Evolutionary conservation across 92 coral and sea anemone genomes (phyloP), one percentile per base, ranked within the genome.

Genomic region (Porites cylindrica): DNA sequence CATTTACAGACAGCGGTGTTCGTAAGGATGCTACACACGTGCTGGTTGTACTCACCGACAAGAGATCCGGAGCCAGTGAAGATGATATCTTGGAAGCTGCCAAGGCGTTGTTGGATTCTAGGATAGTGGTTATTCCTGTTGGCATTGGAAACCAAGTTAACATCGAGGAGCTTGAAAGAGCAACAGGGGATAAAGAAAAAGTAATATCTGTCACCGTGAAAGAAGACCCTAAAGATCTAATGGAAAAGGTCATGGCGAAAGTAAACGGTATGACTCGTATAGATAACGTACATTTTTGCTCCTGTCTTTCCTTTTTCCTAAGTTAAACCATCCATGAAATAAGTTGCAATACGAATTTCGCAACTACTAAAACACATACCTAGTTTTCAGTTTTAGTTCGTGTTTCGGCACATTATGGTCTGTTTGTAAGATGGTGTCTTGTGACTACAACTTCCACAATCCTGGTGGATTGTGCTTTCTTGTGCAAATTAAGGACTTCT

Each of bases 121-220:
- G 90, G 21, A 88, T 96, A 32, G 88, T 83, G 77, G 92, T 96
- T 53, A 91, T 96, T 54, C 96, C 98, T 32, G 98, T 96, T 82
- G 96, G 90, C 50, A 72, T 96, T 74, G 94, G 96, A 51, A 80
- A 92, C 84, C 85, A 90, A 84, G 96, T 86, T 64, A 72, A 88
- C 66, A 52, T 12, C 17, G 71, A 70, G 0, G 96, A 93, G 66
- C 51, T 93, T n/a, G 86, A 52, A 43, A 58, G 66, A n/a, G 54
- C 76, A 10, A 83, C 87, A 12, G 38, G 18, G 1, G 72, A 90
- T 47, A 61, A 84, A 29, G 90, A 81, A 14, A 88, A 88, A 52
- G 86, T 91, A 24, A 75, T 93, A 18, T 75, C 62, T 58, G 88
- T 88, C 24, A 88, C 83, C 12, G 68, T 75, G 14, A 83, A 80